phyloP scores from a whole-genome alignment of 92 coral and sea anemone genomes.

The Parazoanthus swiftii region DNA sequence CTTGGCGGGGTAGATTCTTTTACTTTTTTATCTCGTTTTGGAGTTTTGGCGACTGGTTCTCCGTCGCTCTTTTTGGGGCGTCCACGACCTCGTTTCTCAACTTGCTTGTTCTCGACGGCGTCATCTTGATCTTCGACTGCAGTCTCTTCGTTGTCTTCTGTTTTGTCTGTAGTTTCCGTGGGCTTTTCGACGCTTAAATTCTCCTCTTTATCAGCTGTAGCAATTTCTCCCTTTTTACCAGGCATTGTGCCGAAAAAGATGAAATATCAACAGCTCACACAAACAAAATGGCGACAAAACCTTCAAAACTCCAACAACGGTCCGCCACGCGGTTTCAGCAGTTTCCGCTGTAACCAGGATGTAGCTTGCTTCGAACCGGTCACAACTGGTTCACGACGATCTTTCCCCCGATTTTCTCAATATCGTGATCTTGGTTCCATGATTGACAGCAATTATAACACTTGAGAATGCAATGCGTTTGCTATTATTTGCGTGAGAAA shows the following conservation, averaged over 20 bases:
- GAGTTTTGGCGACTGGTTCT: slow-evolving; percentile 65
- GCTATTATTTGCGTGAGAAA: not conserved
- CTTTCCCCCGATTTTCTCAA: not conserved
- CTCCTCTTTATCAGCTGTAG: slow-evolving; percentile 42
- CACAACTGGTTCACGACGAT: slow-evolving; percentile 20
- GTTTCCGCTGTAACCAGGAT: slow-evolving; percentile 7
- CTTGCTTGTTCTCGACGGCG: slow-evolving; percentile 25
- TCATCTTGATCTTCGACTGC: slow-evolving; percentile 50
- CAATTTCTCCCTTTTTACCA: slow-evolving; percentile 54
- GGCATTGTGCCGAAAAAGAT: slow-evolving; percentile 47
- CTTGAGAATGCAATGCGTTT: not conserved
- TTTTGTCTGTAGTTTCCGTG: slow-evolving; percentile 42
- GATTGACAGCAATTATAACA: slow-evolving; percentile 30
- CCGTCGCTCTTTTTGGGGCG: slow-evolving; percentile 62
- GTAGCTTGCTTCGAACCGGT: slow-evolving; percentile 34
- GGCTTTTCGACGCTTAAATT: slow-evolving; percentile 35
- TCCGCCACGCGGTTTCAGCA: slow-evolving; percentile 17
- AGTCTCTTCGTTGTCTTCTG: slow-evolving; percentile 37
- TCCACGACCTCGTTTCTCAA: slow-evolving; percentile 60
- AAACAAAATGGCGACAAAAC: slow-evolving; percentile 43
- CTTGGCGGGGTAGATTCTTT: slow-evolving; percentile 46
- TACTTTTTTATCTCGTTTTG: slow-evolving; percentile 60
- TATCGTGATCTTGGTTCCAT: not conserved
- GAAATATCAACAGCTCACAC: slow-evolving; percentile 1
- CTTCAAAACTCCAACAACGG: not conserved